Evolutionary conservation across 2,888 invertebrate species (phyloP).

Genomic region (Macaria notata): DNA sequence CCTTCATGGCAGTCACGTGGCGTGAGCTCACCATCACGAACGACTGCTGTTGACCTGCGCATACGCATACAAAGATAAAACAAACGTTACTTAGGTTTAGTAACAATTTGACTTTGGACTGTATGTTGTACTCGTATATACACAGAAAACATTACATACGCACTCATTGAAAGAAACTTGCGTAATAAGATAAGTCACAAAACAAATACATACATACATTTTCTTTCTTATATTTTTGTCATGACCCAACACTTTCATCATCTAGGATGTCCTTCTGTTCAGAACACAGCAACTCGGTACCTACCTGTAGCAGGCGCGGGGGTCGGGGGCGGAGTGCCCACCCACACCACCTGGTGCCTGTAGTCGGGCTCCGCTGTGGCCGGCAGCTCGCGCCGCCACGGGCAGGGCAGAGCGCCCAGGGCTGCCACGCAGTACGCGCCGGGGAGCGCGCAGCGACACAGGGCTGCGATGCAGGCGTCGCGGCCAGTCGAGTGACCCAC

Average conservation of each 20-base stretch:
- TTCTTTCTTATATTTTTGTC: no score
- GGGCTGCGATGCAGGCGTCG: slow-evolving; percentile 96
- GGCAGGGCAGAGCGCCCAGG: slow-evolving; percentile 91
- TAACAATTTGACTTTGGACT: no score
- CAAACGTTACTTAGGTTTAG: no score
- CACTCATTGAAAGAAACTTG: no score
- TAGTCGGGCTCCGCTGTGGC: slow-evolving; percentile 88
- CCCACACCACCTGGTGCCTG: slow-evolving; percentile 97
- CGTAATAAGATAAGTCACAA: no score
- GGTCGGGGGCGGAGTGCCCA: slow-evolving; percentile 96
- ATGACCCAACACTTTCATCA: no score
- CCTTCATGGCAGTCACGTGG: slow-evolving; percentile 98
- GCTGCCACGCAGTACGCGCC: slow-evolving; percentile 96
- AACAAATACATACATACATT: no score
- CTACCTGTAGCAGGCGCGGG: slow-evolving; percentile 88
- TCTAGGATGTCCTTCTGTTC: no score
- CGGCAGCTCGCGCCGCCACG: slow-evolving; percentile 94
- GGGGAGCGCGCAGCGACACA: slow-evolving; percentile 99
- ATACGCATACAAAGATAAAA: not conserved
- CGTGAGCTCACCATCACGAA: slow-evolving; percentile 98
- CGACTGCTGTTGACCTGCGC: slow-evolving; percentile 87
- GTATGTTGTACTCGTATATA: no score
- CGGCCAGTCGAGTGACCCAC: slow-evolving; percentile 84
- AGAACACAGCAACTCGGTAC: no score
- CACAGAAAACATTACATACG: no score